phyloP scores from a whole-genome alignment of 2,113 vertebrate genomes.

The Leiothrix lutea region DNA sequence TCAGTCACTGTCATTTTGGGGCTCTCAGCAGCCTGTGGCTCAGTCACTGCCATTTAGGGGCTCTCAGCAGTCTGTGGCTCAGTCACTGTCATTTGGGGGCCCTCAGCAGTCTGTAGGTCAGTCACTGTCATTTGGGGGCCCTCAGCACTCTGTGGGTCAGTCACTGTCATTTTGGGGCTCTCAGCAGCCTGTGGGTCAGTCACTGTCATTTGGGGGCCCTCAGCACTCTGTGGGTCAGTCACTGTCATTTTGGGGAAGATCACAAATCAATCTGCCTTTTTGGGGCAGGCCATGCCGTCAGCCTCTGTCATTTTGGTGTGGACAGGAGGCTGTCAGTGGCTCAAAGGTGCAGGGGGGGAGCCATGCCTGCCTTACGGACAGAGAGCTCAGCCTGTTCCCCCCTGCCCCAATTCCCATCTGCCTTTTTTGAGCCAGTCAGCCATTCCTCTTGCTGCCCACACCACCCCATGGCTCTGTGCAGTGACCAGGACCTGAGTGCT shows the following conservation, averaged over 20 bases:
- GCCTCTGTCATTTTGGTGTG: too few relatives aligned
- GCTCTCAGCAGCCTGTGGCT: too few relatives aligned
- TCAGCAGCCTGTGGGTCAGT: neutral
- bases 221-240: rapidly evolving
- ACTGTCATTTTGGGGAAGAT: rapidly evolving
- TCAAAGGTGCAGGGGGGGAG: rapidly evolving
- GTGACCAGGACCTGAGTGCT: too few relatives aligned
- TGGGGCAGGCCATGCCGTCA: too few relatives aligned
- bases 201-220: rapidly evolving
- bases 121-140: neutral
- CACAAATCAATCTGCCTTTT: too few relatives aligned
- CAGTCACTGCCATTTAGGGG: too few relatives aligned
- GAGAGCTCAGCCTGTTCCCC: neutral
- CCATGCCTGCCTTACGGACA: rapidly evolving
- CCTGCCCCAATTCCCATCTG: neutral
- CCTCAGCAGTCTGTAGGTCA: neutral
- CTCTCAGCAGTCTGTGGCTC: too few relatives aligned
- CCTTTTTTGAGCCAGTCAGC: neutral
- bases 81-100: neutral
- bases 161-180: neutral
- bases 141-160: neutral
- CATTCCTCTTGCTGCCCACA: neutral
- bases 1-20: too few relatives aligned
- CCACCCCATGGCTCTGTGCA: neutral
- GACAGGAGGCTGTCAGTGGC: neutral